phyloP scores from a whole-genome alignment of 2,888 invertebrate species.

The Phortica okadai region DNA sequence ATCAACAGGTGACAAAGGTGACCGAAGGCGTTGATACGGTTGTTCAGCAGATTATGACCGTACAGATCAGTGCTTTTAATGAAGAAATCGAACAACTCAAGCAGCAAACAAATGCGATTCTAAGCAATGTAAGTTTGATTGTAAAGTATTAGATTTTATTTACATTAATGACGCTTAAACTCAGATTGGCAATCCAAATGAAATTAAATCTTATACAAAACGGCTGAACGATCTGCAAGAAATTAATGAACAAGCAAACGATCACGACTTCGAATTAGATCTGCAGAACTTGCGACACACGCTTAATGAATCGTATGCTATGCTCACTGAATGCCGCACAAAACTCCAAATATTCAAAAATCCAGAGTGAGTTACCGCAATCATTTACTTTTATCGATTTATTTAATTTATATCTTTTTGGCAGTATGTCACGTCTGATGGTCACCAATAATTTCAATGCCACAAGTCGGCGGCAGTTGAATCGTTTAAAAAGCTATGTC shows the following conservation, averaged over 20 bases:
- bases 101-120: slow-evolving; percentile 77
- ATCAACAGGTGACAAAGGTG: slow-evolving; percentile 27
- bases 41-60: slow-evolving; percentile 80
- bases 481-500: slow-evolving; percentile 82
- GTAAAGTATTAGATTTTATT: not conserved
- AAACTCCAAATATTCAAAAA: slow-evolving; percentile 72
- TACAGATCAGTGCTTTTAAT: slow-evolving; percentile 82
- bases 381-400: not conserved
- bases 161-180: not conserved
- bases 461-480: slow-evolving; percentile 78
- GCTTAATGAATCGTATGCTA: slow-evolving; percentile 76
- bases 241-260: slow-evolving; percentile 81
- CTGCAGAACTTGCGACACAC: slow-evolving; percentile 78
- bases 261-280: slow-evolving; percentile 81
- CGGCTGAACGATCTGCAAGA: slow-evolving; percentile 79
- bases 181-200: slow-evolving; percentile 79
- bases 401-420: slow-evolving; percentile 1
- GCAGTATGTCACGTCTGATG: slow-evolving; percentile 68
- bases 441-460: slow-evolving; percentile 68
- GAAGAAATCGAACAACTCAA: slow-evolving; percentile 81
- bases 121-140: slow-evolving; percentile 58
- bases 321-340: slow-evolving; percentile 73
- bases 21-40: slow-evolving; percentile 68
- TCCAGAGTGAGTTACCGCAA: slow-evolving; percentile 65
- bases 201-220: slow-evolving; percentile 78